Base-by-base conservation (phyloP, 37 sponge, comb jelly and placozoan species). In the Oopsacas minuta region DNA sequence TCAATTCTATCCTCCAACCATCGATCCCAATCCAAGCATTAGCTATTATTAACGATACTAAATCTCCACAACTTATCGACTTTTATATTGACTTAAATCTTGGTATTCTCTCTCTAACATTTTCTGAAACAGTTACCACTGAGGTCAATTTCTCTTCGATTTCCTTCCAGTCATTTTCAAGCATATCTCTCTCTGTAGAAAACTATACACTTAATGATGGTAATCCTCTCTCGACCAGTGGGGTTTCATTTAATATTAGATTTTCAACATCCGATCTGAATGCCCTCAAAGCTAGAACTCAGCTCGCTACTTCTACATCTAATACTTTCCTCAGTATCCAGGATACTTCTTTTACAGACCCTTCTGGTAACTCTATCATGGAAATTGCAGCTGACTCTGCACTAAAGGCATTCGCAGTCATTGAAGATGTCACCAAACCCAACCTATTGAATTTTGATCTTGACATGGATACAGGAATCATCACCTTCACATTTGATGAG, bases 171-270 rank as follows among this genome's bases (percentile, higher is more conserved):
- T 61, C 75, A 5, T 61, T 34, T 61, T 10, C 75, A 22, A 69
- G 38, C 20, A 75, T 52, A 15, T 49, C 52, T 20, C 34, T 36
- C 36, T 39, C 82, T 52, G 49, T 87, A n/a, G 42, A 86, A 36
- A 86, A 52, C 35, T 95, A 91, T 83, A 84, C 90, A 3, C 75
- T 61, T 34, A 61, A 25, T 23, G 28, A 61, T 61, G 75, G 75
- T 10, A 25, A 25, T 12, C 25, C 20, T 12, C 20, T 61, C 75
- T 61, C 75, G 7, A 10, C 75, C 22, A 61, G 17, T n/a, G 75
- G 75, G 28, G 5, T 61, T 12, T 20, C 28, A 61, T 23, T 61
- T 3, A n/a, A 61, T 12, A 25, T 61, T 30, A 61, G 7, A 25
- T 5, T 85, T 1, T 35, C 37, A 7, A 85, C 3, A 37, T 8